Evolutionary conservation across 2,797 vertebrate genomes (phyloP).

Genomic region (Coregonus ussuriensis): DNA sequence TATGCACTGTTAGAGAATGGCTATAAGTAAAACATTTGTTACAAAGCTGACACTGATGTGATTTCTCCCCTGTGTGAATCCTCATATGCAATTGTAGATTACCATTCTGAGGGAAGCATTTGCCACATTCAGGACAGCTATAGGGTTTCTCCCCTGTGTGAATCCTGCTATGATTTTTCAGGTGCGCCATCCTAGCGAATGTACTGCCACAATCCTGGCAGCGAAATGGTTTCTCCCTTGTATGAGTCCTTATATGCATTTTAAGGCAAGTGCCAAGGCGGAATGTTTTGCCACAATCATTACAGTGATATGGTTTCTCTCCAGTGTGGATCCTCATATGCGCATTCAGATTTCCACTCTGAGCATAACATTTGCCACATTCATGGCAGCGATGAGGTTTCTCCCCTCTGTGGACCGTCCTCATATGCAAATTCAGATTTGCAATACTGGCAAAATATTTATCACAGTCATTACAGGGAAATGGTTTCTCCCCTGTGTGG

Average conservation of each 20-base stretch:
- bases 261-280: background rate
- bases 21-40: background rate
- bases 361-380: background rate
- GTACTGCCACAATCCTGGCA: background rate
- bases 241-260: conserved; percentile 1
- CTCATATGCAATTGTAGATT: background rate
- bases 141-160: background rate
- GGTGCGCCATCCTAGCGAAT: background rate
- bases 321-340: background rate
- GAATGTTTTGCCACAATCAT: background rate
- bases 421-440: background rate
- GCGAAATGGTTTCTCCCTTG: background rate
- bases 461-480: background rate
- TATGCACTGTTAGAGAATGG: background rate
- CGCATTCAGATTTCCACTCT: background rate
- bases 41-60: background rate
- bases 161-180: background rate
- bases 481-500: background rate
- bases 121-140: background rate
- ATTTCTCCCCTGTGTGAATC: background rate
- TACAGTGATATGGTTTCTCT: background rate
- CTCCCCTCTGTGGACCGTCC: background rate
- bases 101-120: background rate
- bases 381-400: background rate
- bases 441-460: background rate